Conservation (phyloP, 2,113 vertebrate genomes). For the Cyprichromis sp. region DNA sequence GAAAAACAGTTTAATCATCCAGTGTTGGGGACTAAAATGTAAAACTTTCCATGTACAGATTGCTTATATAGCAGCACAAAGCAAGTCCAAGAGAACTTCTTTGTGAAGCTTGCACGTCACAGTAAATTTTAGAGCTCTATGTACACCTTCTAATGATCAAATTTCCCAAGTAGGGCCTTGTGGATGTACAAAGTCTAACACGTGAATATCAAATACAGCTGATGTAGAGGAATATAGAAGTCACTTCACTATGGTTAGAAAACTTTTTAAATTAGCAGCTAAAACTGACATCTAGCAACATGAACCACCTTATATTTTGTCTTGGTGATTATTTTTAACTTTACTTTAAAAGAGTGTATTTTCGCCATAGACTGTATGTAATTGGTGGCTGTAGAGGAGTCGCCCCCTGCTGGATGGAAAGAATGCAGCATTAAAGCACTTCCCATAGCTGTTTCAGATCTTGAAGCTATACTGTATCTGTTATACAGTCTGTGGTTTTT, state of each 20-base stretch:
- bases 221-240: not conserved
- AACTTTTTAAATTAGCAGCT: not conserved
- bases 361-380: rapidly evolving
- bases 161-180: not conserved
- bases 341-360: not conserved
- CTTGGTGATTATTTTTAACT: not conserved
- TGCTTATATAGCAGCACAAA: not conserved
- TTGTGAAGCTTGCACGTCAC: not conserved
- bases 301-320: not conserved
- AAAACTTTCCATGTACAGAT: not conserved
- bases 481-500: not conserved
- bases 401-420: not conserved
- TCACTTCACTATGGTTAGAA: not conserved
- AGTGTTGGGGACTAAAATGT: not conserved
- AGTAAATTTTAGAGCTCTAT: not conserved
- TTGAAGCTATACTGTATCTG: not conserved
- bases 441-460: not conserved
- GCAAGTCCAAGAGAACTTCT: not conserved
- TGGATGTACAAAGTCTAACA: not conserved
- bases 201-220: not conserved
- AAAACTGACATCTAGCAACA: too few species aligned
- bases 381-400: not conserved
- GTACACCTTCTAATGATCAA: not conserved
- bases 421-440: not conserved
- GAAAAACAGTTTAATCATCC: not conserved